Evolutionary conservation across 2,797 vertebrate genomes (phyloP).

Genomic region (Pelodytes ibericus): DNA sequence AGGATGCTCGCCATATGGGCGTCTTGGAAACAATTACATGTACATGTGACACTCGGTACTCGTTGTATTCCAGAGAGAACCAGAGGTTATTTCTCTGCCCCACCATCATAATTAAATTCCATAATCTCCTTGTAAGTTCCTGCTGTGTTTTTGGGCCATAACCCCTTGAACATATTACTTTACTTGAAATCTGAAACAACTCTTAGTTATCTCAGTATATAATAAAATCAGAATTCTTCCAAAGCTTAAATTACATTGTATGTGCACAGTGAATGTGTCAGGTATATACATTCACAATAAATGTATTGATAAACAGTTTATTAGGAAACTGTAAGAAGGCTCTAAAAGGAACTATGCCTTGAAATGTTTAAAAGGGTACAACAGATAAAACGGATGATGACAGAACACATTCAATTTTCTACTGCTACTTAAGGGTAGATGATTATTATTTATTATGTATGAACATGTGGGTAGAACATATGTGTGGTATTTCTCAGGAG

Average conservation of each 20-base stretch:
- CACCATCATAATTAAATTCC: not conserved
- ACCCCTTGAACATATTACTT: not conserved
- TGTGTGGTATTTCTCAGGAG: no score
- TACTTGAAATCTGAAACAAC: not conserved
- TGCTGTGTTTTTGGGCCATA: constrained; percentile 2
- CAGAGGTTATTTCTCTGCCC: not conserved
- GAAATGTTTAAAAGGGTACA: no score
- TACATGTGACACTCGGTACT: not conserved
- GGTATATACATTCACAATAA: not conserved
- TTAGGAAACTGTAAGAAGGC: no score
- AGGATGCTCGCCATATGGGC: not conserved
- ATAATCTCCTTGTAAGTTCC: not conserved
- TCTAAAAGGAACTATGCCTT: no score
- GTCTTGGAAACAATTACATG: constrained; percentile 5
- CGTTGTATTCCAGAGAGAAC: not conserved
- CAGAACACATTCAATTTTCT: no score
- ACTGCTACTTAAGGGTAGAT: no score
- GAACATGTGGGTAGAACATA: no score
- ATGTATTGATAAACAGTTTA: not conserved
- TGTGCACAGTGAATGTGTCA: no score
- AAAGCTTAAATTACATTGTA: not conserved
- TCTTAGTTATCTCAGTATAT: not conserved
- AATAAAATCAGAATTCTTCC: not conserved
- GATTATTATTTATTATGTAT: no score
- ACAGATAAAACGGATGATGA: no score